Conservation (phyloP, 2,113 vertebrate genomes). For the Limnothrissa miodon region DNA sequence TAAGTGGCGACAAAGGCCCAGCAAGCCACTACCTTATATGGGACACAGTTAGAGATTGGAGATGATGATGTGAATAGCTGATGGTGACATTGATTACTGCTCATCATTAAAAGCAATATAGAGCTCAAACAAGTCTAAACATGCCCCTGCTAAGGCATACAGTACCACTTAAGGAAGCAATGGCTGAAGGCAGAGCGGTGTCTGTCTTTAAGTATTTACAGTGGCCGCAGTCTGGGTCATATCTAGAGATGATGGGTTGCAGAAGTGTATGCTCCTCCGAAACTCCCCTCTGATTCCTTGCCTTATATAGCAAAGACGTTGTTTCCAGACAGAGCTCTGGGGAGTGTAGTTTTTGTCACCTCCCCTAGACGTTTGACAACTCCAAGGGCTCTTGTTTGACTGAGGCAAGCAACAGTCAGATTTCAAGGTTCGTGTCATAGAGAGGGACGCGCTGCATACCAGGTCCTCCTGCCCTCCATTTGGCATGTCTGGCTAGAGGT, state of each 20-base stretch:
- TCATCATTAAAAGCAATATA: conserved; percentile 39
- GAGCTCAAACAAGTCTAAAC: conserved; percentile 48
- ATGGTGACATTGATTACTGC: not conserved
- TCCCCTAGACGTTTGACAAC: conserved; percentile 63
- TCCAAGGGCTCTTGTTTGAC: conserved; percentile 67
- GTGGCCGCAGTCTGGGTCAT: conserved; percentile 50
- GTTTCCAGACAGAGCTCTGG: conserved; percentile 56
- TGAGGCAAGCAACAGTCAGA: conserved; percentile 62
- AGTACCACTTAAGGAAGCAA: conserved; percentile 34
- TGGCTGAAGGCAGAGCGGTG: conserved; percentile 46
- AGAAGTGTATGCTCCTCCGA: conserved; percentile 41
- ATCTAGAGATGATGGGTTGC: conserved; percentile 58
- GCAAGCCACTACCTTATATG: not conserved
- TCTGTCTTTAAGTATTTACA: conserved; percentile 41
- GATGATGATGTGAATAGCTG: not conserved
- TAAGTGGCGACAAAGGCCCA: not conserved
- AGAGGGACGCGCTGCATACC: conserved; percentile 51
- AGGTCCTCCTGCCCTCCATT: conserved; percentile 19
- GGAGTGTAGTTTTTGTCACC: conserved; percentile 60
- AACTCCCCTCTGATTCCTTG: conserved; percentile 48
- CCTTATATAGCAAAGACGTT: conserved; percentile 69
- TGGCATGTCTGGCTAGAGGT: not conserved
- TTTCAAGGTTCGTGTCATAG: conserved; percentile 57
- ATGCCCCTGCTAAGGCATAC: not conserved
- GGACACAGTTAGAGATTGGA: not conserved